These are phyloP conservation scores for Callipepla californica DNA, from an alignment of 2,113 vertebrate species.

Conservation along the genomic window DNA sequence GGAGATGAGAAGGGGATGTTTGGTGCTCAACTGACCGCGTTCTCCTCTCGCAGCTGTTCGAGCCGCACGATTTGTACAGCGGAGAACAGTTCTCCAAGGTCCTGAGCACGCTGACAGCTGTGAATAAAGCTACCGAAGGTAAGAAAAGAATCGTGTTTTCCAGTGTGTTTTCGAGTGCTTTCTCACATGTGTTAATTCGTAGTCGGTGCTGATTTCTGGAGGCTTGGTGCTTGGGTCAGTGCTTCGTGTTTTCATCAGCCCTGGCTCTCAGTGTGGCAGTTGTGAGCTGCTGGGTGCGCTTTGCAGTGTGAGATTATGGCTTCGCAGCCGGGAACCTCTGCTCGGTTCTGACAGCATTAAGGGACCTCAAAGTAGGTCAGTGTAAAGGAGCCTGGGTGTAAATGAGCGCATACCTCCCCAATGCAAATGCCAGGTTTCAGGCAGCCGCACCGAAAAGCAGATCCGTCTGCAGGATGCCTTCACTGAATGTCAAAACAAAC, in stretches of 20 bases:
- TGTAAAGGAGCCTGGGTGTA: not conserved
- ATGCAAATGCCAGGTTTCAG: slow-evolving; percentile 19
- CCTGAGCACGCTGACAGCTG: slow-evolving; percentile 86
- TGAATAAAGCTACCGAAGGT: slow-evolving; percentile 96
- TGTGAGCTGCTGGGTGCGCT: not conserved
- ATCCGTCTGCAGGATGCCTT: not conserved
- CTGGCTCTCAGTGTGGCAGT: not conserved
- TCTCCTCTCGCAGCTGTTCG: slow-evolving; percentile 86
- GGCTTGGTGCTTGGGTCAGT: not conserved
- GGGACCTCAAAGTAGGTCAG: slow-evolving; percentile 36
- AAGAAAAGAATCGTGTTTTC: slow-evolving; percentile 50
- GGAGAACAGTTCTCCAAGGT: slow-evolving; percentile 92
- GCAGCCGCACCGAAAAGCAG: not conserved
- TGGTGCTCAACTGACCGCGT: not conserved
- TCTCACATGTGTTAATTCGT: not conserved
- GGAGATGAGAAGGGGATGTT: not conserved
- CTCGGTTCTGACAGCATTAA: not conserved
- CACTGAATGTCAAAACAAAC: not conserved
- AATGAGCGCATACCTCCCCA: not conserved
- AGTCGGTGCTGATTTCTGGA: slow-evolving; percentile 7
- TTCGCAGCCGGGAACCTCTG: not conserved
- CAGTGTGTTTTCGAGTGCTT: not conserved
- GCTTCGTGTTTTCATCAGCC: not conserved
- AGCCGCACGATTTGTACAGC: slow-evolving; percentile 89
- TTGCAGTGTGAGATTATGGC: not conserved